Evolutionary conservation across 1,140 invertebrate genomes (phyloP).

Genomic region (Tetramorium simillimum): DNA sequence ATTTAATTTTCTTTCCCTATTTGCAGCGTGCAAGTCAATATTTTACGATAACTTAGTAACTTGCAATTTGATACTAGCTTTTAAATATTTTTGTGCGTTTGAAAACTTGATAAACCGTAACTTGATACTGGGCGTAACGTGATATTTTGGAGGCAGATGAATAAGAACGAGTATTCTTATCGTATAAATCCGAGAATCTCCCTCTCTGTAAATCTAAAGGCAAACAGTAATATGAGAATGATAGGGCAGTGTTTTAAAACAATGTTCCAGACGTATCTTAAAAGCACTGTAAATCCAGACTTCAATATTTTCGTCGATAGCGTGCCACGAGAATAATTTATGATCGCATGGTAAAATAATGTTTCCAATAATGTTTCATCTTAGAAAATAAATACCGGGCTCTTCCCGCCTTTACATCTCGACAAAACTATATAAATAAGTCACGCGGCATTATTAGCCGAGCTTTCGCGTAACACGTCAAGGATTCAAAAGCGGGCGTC

Average conservation of each 20-base stretch:
- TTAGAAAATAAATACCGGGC: neutral
- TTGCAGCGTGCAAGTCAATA: slow-evolving; percentile 59
- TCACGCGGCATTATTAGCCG: neutral
- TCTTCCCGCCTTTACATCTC: neutral
- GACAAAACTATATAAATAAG: slow-evolving; percentile 27
- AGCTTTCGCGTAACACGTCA: neutral
- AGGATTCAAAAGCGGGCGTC: neutral
- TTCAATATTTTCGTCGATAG: slow-evolving; percentile 22
- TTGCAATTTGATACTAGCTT: slow-evolving; percentile 67
- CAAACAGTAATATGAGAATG: slow-evolving; percentile 75
- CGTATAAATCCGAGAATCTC: slow-evolving; percentile 74
- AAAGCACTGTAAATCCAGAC: slow-evolving; percentile 35
- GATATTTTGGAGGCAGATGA: slow-evolving; percentile 71
- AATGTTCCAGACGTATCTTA: slow-evolving; percentile 62
- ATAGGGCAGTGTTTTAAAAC: slow-evolving; percentile 72
- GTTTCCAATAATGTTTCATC: neutral
- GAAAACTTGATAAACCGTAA: slow-evolving; percentile 76
- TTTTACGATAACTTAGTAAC: slow-evolving; percentile 62
- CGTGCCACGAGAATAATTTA: neutral
- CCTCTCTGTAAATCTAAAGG: slow-evolving; percentile 59
- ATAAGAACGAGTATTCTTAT: slow-evolving; percentile 74
- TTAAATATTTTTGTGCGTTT: slow-evolving; percentile 70
- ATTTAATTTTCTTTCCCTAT: slow-evolving; percentile 30
- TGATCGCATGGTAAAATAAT: neutral
- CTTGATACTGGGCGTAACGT: slow-evolving; percentile 63